Base-by-base conservation (phyloP, 2,797 vertebrate genomes). In the Sparus aurata region DNA sequence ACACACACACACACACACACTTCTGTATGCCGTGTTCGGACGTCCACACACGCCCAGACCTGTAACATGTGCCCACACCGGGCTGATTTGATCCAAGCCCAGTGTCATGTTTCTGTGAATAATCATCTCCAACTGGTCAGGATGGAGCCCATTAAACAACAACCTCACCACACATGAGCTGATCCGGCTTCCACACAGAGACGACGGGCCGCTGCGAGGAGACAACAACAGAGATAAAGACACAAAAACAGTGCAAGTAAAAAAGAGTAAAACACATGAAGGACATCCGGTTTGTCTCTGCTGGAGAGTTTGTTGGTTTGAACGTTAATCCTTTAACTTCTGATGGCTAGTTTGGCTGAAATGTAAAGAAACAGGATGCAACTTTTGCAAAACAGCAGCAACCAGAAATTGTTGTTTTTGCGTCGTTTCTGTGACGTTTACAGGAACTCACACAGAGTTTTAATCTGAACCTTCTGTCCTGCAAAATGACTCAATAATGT, bases 51-150 rank as follows among this genome's bases (percentile, higher is more conserved):
- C 41, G 59, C 80, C 49, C 77, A 60, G 71, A 60, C 62, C 71
- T 62, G 65, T 45, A 83, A 61, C 71, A 73, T 69, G 68, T 77
- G 77, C 71, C 75, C 73, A 72, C 79, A 58, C 72, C 79, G 4
- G 60, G 46, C 67, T 61, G 70, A 75, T 81, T 52, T 70, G 77
- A 86, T 84, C 80, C 73, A 43, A 77, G 22, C 76, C 27, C 43
- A 50, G 80, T 81, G 70, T 88, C 75, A 6, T 73, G 80, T 92
- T 89, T 87, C 84, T 72, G 68, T 65, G 49, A 66, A 73, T 87
- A 86, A 90, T 86, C 59, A 61, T 72, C 60, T 86, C 79, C 73
- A 80, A 83, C 78, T 62, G 82, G 80, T 60, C 53, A 12, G 54
- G 45, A 54, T 79, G 81, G 78, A 71, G 57, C 46, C 34, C 61